Evolutionary conservation across 2,113 vertebrate species (phyloP).

Genomic region (western clawed frog (Xenopus tropicalis)): DNA sequence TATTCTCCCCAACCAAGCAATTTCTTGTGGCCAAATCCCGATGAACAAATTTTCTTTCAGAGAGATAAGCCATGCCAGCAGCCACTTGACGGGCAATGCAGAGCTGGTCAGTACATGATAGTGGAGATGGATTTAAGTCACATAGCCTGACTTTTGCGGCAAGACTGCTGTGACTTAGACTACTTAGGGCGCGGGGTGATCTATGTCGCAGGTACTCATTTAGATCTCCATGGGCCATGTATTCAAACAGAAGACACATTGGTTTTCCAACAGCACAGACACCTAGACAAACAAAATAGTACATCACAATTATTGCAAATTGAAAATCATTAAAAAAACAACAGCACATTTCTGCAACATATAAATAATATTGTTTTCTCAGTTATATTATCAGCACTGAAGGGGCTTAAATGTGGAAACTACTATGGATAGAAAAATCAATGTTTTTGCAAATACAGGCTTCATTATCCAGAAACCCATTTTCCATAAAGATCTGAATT

Average conservation of each 20-base stretch:
- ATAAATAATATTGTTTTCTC: too few relatives aligned
- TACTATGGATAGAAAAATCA: too few relatives aligned
- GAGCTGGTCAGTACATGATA: slow-evolving; percentile 83
- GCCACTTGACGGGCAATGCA: slow-evolving; percentile 89
- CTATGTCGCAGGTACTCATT: slow-evolving; percentile 88
- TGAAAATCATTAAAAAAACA: too few relatives aligned
- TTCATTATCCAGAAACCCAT: too few relatives aligned
- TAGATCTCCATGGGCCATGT: slow-evolving; percentile 94
- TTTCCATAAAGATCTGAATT: too few relatives aligned
- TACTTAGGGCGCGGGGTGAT: slow-evolving; percentile 69
- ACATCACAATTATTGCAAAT: background rate
- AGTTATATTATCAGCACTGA: too few relatives aligned
- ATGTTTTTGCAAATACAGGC: too few relatives aligned
- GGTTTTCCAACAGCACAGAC: slow-evolving; percentile 96
- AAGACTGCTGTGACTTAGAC: slow-evolving; percentile 67
- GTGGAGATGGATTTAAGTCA: slow-evolving; percentile 56
- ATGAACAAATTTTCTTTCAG: slow-evolving; percentile 95
- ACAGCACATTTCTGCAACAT: too few relatives aligned
- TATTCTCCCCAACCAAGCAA: slow-evolving; percentile 88
- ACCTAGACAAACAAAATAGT: slow-evolving; percentile 60
- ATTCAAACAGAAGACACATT: slow-evolving; percentile 96
- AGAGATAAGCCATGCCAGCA: slow-evolving; percentile 92
- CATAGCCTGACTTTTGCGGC: slow-evolving; percentile 56
- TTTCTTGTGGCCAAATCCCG: slow-evolving; percentile 93
- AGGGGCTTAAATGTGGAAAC: too few relatives aligned